These are phyloP conservation scores for Drosophila buzzatii DNA, from an alignment of 2,888 invertebrate species.

Conservation along the genomic window DNA sequence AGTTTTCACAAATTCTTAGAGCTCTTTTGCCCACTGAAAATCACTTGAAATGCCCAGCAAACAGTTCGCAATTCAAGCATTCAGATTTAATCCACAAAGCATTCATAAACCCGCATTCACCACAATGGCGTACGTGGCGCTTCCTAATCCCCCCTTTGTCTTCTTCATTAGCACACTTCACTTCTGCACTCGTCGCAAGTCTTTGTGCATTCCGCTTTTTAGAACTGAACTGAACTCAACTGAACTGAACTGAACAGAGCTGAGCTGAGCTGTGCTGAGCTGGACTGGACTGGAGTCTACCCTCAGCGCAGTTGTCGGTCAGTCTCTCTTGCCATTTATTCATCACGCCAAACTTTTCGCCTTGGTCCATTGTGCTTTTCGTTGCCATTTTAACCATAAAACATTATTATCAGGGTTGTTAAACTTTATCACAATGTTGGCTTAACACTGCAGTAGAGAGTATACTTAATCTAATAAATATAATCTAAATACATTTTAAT, in stretches of 20 bases:
- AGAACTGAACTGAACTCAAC: background rate
- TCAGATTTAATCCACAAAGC: conserved; percentile 53
- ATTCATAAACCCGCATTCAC: conserved; percentile 62
- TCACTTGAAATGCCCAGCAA: conserved; percentile 38
- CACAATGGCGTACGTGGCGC: conserved; percentile 41
- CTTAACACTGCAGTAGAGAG: background rate
- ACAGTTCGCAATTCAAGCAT: conserved; percentile 35
- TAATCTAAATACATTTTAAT: conserved; percentile 6
- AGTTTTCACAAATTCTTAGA: conserved; percentile 17
- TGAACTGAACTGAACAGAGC: background rate
- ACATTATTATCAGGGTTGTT: conserved; percentile 29
- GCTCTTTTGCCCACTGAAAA: conserved; percentile 34
- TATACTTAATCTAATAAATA: conserved; percentile 5
- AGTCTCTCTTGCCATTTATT: conserved; percentile 35
- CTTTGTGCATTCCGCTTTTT: conserved; percentile 36
- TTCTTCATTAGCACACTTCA: conserved; percentile 55
- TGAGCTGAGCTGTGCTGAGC: background rate
- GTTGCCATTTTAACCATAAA: conserved; percentile 11
- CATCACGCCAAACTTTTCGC: conserved; percentile 47
- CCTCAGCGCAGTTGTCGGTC: conserved; percentile 21
- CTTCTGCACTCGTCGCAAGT: conserved; percentile 40
- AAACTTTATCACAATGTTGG: conserved; percentile 31
- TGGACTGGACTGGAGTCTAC: background rate
- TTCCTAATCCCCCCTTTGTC: conserved; percentile 35
- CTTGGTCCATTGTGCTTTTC: conserved; percentile 41